Evolutionary conservation across 1,140 invertebrate genomes (phyloP).

Genomic region (Oryctes rhinoceros): DNA sequence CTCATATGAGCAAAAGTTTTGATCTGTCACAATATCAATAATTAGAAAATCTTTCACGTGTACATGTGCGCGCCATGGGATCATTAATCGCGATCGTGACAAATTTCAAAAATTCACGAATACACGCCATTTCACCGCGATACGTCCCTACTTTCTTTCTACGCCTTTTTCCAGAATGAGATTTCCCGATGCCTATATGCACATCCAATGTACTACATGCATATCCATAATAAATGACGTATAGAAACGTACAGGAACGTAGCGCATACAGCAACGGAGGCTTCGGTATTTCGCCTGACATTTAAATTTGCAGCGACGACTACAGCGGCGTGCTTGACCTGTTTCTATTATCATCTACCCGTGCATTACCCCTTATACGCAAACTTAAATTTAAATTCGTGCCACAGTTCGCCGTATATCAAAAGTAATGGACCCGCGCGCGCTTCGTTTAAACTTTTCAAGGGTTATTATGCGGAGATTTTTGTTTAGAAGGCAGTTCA

Average conservation of each 20-base stretch:
- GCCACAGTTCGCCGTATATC: slow-evolving; percentile 7
- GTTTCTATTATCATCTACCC: slow-evolving; percentile 14
- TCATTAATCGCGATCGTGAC: no score
- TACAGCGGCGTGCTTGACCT: neutral
- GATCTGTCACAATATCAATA: no score
- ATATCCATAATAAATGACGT: neutral
- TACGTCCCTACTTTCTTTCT: no score
- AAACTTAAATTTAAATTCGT: slow-evolving; percentile 6
- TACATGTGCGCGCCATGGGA: no score
- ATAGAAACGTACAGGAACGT: neutral
- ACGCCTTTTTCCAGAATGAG: no score
- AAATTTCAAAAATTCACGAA: no score
- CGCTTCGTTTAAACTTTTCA: slow-evolving; percentile 13
- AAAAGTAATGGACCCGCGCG: neutral
- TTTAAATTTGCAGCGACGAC: neutral
- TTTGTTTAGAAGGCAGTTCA: slow-evolving; percentile 5
- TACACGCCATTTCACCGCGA: no score
- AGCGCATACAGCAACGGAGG: no score
- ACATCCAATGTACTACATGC: no score
- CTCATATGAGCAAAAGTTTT: no score
- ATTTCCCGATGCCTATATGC: no score
- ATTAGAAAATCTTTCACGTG: no score
- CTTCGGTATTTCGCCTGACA: neutral
- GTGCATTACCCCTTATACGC: neutral
- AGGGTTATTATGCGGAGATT: slow-evolving; percentile 1